These are phyloP conservation scores for Micrasema longulum DNA, from an alignment of 1,140 invertebrate species.

Conservation along the genomic window DNA sequence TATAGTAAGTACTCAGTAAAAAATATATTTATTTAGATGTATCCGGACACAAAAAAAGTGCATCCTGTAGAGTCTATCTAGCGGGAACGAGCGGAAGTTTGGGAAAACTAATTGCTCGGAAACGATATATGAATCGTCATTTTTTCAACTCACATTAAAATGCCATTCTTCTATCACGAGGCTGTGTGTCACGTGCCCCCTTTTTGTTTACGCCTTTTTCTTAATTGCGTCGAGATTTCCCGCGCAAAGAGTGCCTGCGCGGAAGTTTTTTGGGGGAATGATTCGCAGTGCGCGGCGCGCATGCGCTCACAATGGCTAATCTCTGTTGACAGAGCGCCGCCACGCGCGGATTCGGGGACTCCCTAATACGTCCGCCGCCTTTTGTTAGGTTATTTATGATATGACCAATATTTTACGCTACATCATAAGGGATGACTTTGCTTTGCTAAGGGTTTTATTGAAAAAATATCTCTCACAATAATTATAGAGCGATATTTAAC, in stretches of 20 bases:
- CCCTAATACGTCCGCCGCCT: slow-evolving; percentile 46
- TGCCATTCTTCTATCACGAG: slow-evolving; percentile 13
- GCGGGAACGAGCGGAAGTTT: slow-evolving; percentile 42
- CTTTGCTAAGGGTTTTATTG: slow-evolving; percentile 30
- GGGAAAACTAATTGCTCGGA: slow-evolving; percentile 51
- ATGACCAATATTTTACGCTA: slow-evolving; percentile 52
- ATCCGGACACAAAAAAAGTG: slow-evolving; percentile 24
- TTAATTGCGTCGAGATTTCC: slow-evolving; percentile 55
- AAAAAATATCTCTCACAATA: slow-evolving; percentile 17
- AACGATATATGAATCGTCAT: slow-evolving; percentile 42
- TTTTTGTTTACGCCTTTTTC: slow-evolving; percentile 55
- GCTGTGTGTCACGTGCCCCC: slow-evolving; percentile 42
- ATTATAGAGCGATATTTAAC: slow-evolving; percentile 14
- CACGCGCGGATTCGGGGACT: slow-evolving; percentile 46
- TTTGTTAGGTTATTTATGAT: slow-evolving; percentile 55
- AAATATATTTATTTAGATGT: slow-evolving; percentile 42
- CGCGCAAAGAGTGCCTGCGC: slow-evolving; percentile 40
- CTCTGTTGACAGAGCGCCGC: slow-evolving; percentile 55
- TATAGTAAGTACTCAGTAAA: slow-evolving; percentile 28
- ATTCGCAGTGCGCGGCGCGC: slow-evolving; percentile 26
- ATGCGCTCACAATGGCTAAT: slow-evolving; percentile 52
- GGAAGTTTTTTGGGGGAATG: slow-evolving; percentile 29
- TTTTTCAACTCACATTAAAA: slow-evolving; percentile 32
- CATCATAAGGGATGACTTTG: slow-evolving; percentile 41
- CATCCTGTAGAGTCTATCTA: slow-evolving; percentile 17